These are phyloP conservation scores for Tetragnatha montana DNA, from an alignment of 2,888 invertebrate genomes.

Conservation along the genomic window DNA sequence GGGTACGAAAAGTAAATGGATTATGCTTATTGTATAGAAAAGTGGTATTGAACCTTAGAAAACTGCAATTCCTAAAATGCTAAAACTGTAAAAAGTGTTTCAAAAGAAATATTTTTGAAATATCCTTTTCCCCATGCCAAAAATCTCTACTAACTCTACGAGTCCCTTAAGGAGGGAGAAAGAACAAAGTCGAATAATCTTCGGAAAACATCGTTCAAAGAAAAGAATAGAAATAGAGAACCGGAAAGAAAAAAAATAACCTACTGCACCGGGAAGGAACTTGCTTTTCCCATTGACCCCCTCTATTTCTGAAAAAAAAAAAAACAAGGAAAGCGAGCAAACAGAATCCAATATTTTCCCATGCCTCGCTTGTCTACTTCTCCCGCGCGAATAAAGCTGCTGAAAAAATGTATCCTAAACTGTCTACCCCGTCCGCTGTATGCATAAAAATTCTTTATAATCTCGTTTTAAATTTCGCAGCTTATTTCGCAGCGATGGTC, in stretches of 20 bases:
- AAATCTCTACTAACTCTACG: neutral
- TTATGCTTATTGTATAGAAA: no score
- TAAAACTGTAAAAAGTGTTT: no score
- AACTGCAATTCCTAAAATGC: no score
- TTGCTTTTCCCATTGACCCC: conserved; percentile 38
- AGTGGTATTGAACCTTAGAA: no score
- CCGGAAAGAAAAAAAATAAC: conserved; percentile 9
- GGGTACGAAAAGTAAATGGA: no score
- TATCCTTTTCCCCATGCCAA: neutral
- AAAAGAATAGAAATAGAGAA: conserved; percentile 23
- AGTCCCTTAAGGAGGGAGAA: neutral
- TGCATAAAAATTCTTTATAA: neutral
- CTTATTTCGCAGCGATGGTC: neutral
- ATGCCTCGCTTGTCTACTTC: conserved; percentile 14
- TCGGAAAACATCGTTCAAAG: conserved; percentile 2
- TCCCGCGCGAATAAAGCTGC: conserved; percentile 3
- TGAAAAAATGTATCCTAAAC: neutral
- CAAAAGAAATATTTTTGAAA: no score
- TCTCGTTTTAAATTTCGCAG: neutral
- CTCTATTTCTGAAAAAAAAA: conserved; percentile 2
- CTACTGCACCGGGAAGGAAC: conserved; percentile 5
- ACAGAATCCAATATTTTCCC: conserved; percentile 40
- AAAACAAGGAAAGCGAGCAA: conserved; percentile 23
- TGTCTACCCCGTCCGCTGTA: neutral
- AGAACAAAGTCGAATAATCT: neutral